Evolutionary conservation across 2,797 vertebrate genomes (phyloP).

Genomic region (Craterocephalus amniculus): DNA sequence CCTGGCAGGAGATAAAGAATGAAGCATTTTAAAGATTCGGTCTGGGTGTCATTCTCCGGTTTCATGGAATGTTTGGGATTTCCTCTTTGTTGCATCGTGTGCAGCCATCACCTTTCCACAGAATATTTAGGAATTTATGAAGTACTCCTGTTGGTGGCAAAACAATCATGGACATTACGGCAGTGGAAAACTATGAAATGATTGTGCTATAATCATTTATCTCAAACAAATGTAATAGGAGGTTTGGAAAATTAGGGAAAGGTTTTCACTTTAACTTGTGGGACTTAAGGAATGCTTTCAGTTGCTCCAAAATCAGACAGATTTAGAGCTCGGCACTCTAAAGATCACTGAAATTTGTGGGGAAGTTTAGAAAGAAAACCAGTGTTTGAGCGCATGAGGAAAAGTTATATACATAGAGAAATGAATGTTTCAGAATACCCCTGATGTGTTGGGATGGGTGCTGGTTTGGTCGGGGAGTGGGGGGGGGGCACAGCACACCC

Average conservation of each 20-base stretch:
- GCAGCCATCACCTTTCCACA: constrained; percentile 12
- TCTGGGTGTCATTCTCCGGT: constrained; percentile 10
- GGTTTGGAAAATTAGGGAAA: constrained; percentile 57
- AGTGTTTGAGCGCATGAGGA: constrained; percentile 24
- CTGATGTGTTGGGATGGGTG: constrained; percentile 63
- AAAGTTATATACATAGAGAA: constrained; percentile 48
- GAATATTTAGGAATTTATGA: constrained; percentile 34
- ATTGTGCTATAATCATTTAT: constrained; percentile 81
- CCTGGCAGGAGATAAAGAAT: constrained; percentile 16
- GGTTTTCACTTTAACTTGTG: constrained; percentile 41
- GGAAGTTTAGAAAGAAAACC: constrained; percentile 24
- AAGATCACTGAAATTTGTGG: constrained; percentile 41
- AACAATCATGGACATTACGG: constrained; percentile 68
- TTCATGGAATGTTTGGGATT: constrained; percentile 71
- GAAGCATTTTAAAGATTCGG: constrained; percentile 1
- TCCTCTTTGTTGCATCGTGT: constrained; percentile 23
- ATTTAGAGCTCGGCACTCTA: constrained; percentile 31
- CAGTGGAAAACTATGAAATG: constrained; percentile 83
- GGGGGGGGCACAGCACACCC: constrained; percentile 30
- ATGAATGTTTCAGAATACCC: constrained; percentile 63
- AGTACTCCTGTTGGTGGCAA: constrained; percentile 51
- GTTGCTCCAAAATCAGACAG: constrained; percentile 29
- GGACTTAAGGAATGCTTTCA: constrained; percentile 71
- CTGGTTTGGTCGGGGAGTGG: constrained; percentile 72
- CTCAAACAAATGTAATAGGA: constrained; percentile 53